Base-by-base conservation (phyloP, 2,113 vertebrate genomes). In the Miniopterus natalensis region DNA sequence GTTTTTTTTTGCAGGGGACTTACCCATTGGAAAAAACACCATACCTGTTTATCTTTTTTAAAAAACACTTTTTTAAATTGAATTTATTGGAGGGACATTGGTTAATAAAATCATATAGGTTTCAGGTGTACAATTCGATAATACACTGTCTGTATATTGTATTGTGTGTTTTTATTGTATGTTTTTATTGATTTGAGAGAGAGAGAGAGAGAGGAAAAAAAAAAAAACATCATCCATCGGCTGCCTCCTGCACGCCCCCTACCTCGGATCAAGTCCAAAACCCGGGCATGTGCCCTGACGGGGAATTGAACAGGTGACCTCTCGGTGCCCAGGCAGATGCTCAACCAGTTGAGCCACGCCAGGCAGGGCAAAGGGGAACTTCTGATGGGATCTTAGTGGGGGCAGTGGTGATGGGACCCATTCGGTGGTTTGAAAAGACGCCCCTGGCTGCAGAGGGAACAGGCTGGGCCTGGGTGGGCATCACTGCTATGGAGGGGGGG, bases 391-490 rank as follows among this genome's bases (percentile, higher is more conserved):
- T n/a, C 42, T 42, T 29, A 29, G 51, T 17, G 61, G 12, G 10
- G 42, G 15, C 3, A 25, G 6, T 18, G 6, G 20, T 6, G 0
- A 3, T 15, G 8, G n/a, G 15, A 21, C 45, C 84, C 11, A 12
- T 2, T 27, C 47, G 13, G 3, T 5, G 6, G 13, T 55, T 40
- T 73, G 49, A 45, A 40, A 73, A 85, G 84, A 29, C 25, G 21
- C 53, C 49, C 40, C 9, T 6, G 31, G 63, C 23, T 10, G 25
- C 2, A 29, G 4, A 25, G 73, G 74, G 31, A 42, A 29, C 57
- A 36, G 27, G 20, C 57, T 14, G 73, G 47, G 61, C 10, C 53
- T 4, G 55, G 17, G 29, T 40, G 42, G 47, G 55, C 63, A 10
- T 10, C 1, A 31, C 25, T 47, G 53, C 21, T 36, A 0, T 25